These are phyloP conservation scores for Lithobates pipiens DNA, from an alignment of 2,797 vertebrate genomes.

Conservation along the genomic window DNA sequence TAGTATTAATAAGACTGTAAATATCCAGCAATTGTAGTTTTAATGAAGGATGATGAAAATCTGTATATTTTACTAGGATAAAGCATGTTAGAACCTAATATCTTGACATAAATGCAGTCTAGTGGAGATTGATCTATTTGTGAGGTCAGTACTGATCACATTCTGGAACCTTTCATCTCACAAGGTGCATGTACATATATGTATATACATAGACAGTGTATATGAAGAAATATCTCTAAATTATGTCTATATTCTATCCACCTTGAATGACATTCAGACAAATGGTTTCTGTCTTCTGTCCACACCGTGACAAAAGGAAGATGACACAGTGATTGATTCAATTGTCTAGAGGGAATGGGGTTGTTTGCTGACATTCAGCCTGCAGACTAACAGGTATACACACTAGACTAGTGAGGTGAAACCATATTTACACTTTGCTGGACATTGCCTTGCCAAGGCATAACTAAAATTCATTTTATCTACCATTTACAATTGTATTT, in stretches of 20 bases:
- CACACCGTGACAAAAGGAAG: constrained; percentile 57
- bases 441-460: constrained; percentile 20
- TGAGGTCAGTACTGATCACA: too few relatives aligned
- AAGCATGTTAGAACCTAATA: too few relatives aligned
- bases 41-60: too few relatives aligned
- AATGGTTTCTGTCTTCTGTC: constrained; percentile 55
- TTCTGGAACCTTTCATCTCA: too few relatives aligned
- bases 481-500: neutral
- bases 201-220: neutral
- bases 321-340: constrained; percentile 59
- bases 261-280: constrained; percentile 61
- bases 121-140: too few relatives aligned
- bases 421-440: constrained; percentile 53
- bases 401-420: constrained; percentile 49
- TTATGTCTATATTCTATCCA: constrained; percentile 30
- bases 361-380: constrained; percentile 60
- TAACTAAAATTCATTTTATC: constrained; percentile 34
- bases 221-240: constrained; percentile 8
- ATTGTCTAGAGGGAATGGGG: constrained; percentile 54
- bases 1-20: too few relatives aligned
- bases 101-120: too few relatives aligned
- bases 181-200: too few relatives aligned
- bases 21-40: too few relatives aligned
- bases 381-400: constrained; percentile 53
- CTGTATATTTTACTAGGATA: too few relatives aligned